Evolutionary conservation across 2,113 vertebrate genomes (phyloP).

Genomic region (Loxodonta africana): DNA sequence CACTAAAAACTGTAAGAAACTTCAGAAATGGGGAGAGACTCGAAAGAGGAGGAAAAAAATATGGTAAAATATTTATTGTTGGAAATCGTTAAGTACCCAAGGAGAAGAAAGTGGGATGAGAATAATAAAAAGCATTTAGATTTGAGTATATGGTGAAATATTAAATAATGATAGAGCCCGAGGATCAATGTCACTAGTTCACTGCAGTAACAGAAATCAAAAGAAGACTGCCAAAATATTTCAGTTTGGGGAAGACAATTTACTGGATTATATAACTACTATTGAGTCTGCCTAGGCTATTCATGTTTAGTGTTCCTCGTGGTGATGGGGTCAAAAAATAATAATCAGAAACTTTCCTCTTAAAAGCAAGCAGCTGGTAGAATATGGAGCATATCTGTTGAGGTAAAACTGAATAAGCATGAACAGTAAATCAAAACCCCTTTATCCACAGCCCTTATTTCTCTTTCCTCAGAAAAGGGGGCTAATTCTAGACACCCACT

Average conservation of each 20-base stretch:
- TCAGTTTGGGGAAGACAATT: background rate
- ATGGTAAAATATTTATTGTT: background rate
- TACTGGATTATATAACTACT: background rate
- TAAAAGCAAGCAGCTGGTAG: background rate
- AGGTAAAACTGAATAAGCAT: background rate
- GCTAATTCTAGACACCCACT: background rate
- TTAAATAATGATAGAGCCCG: background rate
- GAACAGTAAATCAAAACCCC: background rate
- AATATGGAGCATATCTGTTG: background rate
- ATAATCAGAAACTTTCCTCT: slow-evolving; percentile 34
- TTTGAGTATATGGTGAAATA: background rate
- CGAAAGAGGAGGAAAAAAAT: background rate
- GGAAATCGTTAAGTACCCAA: background rate
- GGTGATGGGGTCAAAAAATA: background rate
- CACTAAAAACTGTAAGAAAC: background rate
- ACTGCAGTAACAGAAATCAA: background rate
- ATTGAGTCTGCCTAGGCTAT: background rate
- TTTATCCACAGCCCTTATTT: background rate
- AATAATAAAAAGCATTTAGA: background rate
- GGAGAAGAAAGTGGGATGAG: background rate
- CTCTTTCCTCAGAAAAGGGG: background rate
- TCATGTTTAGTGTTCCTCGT: background rate
- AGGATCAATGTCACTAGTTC: background rate
- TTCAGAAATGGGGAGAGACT: background rate
- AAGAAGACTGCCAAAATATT: slow-evolving; percentile 19